phyloP scores from a whole-genome alignment of 2,113 vertebrate species.

The Coturnix japonica region DNA sequence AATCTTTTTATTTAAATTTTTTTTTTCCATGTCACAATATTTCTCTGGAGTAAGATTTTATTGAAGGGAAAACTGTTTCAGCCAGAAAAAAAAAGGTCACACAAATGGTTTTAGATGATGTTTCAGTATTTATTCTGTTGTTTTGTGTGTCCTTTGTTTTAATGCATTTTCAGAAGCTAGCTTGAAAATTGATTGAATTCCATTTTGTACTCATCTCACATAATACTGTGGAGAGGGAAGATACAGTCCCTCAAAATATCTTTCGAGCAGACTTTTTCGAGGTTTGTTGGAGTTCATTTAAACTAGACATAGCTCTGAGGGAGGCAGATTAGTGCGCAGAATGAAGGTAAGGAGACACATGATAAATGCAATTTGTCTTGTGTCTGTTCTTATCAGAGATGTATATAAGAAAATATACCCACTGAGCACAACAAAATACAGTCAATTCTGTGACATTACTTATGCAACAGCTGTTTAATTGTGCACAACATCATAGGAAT shows the following conservation, averaged over 20 bases:
- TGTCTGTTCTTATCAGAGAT: neutral
- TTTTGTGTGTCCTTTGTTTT: neutral
- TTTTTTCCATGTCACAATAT: neutral
- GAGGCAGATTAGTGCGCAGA: neutral
- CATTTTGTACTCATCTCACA: neutral
- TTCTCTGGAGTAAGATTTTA: neutral
- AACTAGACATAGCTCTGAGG: neutral
- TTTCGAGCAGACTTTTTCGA: neutral
- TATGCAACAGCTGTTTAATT: slow-evolving; percentile 53
- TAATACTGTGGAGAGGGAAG: neutral
- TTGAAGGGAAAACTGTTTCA: neutral
- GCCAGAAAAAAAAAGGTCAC: neutral
- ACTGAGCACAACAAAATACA: slow-evolving; percentile 23
- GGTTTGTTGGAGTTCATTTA: neutral
- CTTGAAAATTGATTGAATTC: neutral
- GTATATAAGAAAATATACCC: neutral
- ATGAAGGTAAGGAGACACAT: neutral
- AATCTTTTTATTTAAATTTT: neutral
- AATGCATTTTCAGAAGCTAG: neutral
- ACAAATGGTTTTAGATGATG: neutral
- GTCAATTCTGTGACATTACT: slow-evolving; percentile 31
- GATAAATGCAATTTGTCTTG: slow-evolving; percentile 2
- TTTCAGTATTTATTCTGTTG: neutral
- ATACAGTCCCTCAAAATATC: neutral
- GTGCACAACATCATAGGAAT: slow-evolving; percentile 22